Conservation (phyloP, 2,888 invertebrate species). For the Campoplex capitator region DNA sequence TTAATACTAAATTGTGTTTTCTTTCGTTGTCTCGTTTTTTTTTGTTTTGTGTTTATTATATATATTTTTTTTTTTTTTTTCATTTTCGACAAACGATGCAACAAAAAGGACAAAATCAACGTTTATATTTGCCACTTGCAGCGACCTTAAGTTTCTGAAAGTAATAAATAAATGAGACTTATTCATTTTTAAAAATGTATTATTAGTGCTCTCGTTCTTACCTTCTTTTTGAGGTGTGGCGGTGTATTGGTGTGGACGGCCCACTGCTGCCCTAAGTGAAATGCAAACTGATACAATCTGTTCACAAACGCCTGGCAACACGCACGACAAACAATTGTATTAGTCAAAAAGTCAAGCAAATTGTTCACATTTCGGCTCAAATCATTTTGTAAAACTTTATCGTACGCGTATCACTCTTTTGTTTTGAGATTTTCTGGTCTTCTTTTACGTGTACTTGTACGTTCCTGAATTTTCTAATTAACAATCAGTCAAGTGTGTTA, state of each 20-base stretch:
- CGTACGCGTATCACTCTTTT: neutral
- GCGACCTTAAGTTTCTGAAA: conserved; percentile 49
- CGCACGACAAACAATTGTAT: conserved; percentile 85
- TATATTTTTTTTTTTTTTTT: neutral
- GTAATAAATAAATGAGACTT: conserved; percentile 33
- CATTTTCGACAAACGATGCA: neutral
- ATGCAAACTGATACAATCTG: conserved; percentile 89
- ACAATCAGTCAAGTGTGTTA: neutral
- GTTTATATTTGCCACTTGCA: neutral
- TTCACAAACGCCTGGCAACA: conserved; percentile 87
- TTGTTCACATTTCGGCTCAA: conserved; percentile 23
- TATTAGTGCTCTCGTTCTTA: conserved; percentile 80
- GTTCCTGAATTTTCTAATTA: neutral
- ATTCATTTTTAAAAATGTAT: neutral
- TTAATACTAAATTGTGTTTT: neutral
- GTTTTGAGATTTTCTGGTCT: neutral
- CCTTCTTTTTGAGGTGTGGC: conserved; percentile 89
- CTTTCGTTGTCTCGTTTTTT: conserved; percentile 86
- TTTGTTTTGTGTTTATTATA: neutral
- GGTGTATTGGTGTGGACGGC: conserved; percentile 86
- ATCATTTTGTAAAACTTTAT: neutral
- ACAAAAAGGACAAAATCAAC: conserved; percentile 11
- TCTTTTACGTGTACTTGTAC: neutral
- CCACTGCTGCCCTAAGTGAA: conserved; percentile 94
- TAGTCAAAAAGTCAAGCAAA: conserved; percentile 83